Conservation (phyloP, 2,888 invertebrate species). For the Apamea crenata region DNA sequence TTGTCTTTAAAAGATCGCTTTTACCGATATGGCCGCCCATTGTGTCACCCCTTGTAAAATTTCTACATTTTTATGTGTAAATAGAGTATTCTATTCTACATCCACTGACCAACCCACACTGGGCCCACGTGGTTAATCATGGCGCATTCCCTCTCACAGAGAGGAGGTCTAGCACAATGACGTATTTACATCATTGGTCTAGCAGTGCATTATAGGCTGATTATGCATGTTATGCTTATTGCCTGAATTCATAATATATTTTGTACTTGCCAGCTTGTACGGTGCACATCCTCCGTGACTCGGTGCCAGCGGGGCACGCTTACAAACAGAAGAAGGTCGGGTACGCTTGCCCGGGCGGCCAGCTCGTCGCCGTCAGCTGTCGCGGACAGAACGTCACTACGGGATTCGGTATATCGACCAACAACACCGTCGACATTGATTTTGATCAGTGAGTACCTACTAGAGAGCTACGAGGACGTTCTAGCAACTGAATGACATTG, state of each 20-base stretch:
- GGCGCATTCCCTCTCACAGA: neutral
- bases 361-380: slow-evolving; percentile 5
- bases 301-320: neutral
- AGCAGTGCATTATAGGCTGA: neutral
- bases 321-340: neutral
- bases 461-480: neutral
- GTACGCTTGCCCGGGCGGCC: neutral
- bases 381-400: neutral
- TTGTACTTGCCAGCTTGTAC: slow-evolving; percentile 3
- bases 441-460: slow-evolving; percentile 28
- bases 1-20: too few species aligned
- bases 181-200: too few species aligned
- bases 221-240: neutral
- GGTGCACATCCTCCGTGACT: neutral
- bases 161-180: too few species aligned
- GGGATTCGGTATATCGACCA: neutral
- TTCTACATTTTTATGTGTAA: too few species aligned
- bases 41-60: too few species aligned
- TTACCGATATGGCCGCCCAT: too few species aligned
- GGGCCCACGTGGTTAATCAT: neutral
- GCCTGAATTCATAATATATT: too few species aligned
- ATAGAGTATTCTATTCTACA: too few species aligned
- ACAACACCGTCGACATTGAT: slow-evolving; percentile 7
- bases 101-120: neutral
- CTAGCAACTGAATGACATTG: neutral